Percentiles rank a stretch among this genome's conserved stretches.
These are phyloP conservation scores for Otolemur crassicaudatus DNA, from an alignment of 2,797 vertebrate species.

Conservation along the genomic window DNA sequence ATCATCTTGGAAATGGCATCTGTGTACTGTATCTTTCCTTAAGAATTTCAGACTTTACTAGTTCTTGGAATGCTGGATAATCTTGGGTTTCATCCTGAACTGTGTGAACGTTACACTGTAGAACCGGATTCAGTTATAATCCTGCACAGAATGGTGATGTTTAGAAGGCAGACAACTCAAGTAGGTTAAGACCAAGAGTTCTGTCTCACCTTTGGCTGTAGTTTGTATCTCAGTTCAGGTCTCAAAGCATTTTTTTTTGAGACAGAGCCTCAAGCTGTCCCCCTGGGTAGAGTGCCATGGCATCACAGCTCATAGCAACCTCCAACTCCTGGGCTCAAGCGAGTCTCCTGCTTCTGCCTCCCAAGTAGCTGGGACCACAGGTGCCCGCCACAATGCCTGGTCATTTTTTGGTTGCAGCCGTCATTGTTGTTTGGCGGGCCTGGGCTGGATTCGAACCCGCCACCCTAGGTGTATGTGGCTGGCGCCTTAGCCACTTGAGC, in stretches of 20 bases:
- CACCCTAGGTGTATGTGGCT: no score
- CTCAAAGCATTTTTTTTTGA: background rate
- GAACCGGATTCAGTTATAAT: background rate
- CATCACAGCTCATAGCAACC: no score
- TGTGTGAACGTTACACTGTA: background rate
- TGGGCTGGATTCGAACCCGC: no score
- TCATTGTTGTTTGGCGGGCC: no score
- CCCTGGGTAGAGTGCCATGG: no score
- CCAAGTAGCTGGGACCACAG: no score
- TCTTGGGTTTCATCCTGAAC: conserved; percentile 17
- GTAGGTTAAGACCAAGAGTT: background rate
- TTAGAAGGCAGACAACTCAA: background rate
- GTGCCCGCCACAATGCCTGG: no score
- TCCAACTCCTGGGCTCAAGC: no score
- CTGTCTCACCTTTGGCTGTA: background rate
- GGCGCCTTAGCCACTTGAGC: no score
- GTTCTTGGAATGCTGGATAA: background rate
- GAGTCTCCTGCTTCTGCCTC: no score
- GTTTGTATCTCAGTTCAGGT: background rate
- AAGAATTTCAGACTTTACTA: background rate
- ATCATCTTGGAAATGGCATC: background rate
- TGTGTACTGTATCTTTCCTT: background rate
- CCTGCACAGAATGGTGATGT: conserved; percentile 3
- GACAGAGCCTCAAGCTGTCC: no score
- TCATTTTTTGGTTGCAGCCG: no score